A percentile compares a stretch with the other conserved stretches of the same genome.
phyloP scores from a whole-genome alignment of 2,888 invertebrate species.

The Lithosia quadra region DNA sequence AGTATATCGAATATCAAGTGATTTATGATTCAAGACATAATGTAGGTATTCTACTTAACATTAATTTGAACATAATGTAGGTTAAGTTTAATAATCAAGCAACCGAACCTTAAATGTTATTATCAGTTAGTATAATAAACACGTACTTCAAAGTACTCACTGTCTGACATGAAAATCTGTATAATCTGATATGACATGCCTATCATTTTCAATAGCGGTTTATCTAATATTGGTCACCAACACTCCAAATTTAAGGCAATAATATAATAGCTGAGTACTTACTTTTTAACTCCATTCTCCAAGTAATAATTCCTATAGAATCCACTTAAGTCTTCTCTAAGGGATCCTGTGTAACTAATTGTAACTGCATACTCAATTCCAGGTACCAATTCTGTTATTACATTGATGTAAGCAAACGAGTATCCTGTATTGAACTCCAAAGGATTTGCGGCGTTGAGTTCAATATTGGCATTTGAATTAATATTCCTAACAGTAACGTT shows the following conservation, averaged over 20 bases:
- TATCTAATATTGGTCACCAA: neutral
- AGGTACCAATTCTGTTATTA: slow-evolving; percentile 67
- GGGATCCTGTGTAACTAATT: slow-evolving; percentile 85
- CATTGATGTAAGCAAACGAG: slow-evolving; percentile 81
- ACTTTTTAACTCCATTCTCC: slow-evolving; percentile 82
- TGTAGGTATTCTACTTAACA: too few species aligned
- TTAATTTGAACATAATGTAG: neutral
- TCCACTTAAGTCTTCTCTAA: slow-evolving; percentile 86
- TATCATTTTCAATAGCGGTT: neutral
- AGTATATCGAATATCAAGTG: too few species aligned
- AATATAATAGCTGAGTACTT: too few species aligned
- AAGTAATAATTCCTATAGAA: slow-evolving; percentile 88
- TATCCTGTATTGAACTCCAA: slow-evolving; percentile 71
- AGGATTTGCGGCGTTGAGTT: slow-evolving; percentile 57
- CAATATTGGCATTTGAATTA: slow-evolving; percentile 52
- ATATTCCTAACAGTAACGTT: slow-evolving; percentile 57
- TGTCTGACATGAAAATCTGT: neutral
- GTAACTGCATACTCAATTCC: slow-evolving; percentile 76
- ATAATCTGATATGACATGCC: neutral
- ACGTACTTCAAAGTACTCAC: neutral
- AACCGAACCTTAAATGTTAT: neutral
- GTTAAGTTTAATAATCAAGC: neutral
- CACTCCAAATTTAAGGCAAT: slow-evolving; percentile 1
- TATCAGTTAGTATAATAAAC: neutral
- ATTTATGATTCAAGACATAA: too few species aligned